A percentile compares a stretch with the other conserved stretches of the same genome.
phyloP scores from a whole-genome alignment of 1,140 invertebrate genomes.

The Drosophila ogumai region DNA sequence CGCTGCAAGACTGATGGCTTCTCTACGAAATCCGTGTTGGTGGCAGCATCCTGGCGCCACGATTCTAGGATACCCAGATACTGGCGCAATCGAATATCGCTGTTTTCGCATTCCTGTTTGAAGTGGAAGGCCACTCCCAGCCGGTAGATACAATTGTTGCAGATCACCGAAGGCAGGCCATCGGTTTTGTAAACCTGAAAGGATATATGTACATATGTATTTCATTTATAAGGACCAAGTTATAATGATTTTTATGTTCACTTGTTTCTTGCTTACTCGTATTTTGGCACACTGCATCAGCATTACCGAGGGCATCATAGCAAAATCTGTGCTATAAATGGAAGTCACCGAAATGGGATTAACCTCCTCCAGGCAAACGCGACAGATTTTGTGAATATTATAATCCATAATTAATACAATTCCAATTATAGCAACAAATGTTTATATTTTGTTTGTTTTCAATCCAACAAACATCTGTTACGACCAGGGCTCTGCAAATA shows the following conservation, averaged over 20 bases:
- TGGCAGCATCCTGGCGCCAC: slow-evolving; percentile 77
- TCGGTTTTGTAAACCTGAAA: slow-evolving; percentile 87
- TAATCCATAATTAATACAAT: slow-evolving; percentile 62
- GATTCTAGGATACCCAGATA: slow-evolving; percentile 86
- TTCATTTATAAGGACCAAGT: too few species aligned
- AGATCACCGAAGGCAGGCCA: slow-evolving; percentile 88
- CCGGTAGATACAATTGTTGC: slow-evolving; percentile 88
- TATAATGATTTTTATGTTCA: too few species aligned
- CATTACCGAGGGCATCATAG: slow-evolving; percentile 87
- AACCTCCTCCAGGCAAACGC: slow-evolving; percentile 88
- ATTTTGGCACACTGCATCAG: slow-evolving; percentile 88
- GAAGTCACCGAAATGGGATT: slow-evolving; percentile 85
- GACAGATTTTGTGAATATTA: slow-evolving; percentile 86
- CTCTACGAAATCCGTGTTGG: slow-evolving; percentile 72
- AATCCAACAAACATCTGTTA: slow-evolving; percentile 16
- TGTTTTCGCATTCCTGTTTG: slow-evolving; percentile 88
- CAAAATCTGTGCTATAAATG: slow-evolving; percentile 88
- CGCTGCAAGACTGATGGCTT: slow-evolving; percentile 25
- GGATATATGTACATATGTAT: too few species aligned
- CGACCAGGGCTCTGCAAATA: slow-evolving; percentile 4
- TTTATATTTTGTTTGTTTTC: background rate
- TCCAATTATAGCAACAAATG: slow-evolving; percentile 3
- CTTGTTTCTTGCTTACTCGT: slow-evolving; percentile 85
- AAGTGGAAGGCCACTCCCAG: slow-evolving; percentile 89
- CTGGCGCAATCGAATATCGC: slow-evolving; percentile 87